Conservation (phyloP, 2,888 invertebrate species). For the Stenoptilia bipunctidactyla region DNA sequence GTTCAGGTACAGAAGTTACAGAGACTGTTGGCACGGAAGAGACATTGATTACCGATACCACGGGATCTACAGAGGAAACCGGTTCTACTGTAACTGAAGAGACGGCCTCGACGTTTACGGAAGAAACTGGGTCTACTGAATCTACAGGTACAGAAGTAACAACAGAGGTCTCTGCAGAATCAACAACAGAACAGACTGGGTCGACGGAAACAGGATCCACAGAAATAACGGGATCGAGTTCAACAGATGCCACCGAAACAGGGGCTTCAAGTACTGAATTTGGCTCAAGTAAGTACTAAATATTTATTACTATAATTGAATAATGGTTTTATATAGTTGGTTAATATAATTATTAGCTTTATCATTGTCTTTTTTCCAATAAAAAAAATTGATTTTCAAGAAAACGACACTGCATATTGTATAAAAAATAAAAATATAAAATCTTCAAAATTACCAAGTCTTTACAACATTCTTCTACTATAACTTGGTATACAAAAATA, state of each 20-base stretch:
- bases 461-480: too few species aligned
- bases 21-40: slow-evolving; percentile 3
- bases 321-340: too few species aligned
- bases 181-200: background rate
- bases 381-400: too few species aligned
- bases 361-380: too few species aligned
- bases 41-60: too few species aligned
- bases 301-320: too few species aligned
- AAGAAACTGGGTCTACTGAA: slow-evolving; percentile 4
- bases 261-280: background rate
- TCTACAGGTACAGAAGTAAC: slow-evolving; percentile 1
- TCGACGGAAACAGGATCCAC: slow-evolving; percentile 5
- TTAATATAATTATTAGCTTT: too few species aligned
- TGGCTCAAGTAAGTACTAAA: too few species aligned
- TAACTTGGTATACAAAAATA: too few species aligned
- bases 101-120: slow-evolving; percentile 4
- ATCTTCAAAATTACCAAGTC: too few species aligned
- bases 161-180: slow-evolving; percentile 6
- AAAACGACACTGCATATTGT: too few species aligned
- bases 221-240: slow-evolving; percentile 1
- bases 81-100: slow-evolving; percentile 9
- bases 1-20: background rate
- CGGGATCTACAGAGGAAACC: slow-evolving; percentile 7
- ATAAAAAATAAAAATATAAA: too few species aligned
- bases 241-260: slow-evolving; percentile 2